Evolutionary conservation across 2,888 invertebrate species (phyloP).

Genomic region (Morpho deidamia): DNA sequence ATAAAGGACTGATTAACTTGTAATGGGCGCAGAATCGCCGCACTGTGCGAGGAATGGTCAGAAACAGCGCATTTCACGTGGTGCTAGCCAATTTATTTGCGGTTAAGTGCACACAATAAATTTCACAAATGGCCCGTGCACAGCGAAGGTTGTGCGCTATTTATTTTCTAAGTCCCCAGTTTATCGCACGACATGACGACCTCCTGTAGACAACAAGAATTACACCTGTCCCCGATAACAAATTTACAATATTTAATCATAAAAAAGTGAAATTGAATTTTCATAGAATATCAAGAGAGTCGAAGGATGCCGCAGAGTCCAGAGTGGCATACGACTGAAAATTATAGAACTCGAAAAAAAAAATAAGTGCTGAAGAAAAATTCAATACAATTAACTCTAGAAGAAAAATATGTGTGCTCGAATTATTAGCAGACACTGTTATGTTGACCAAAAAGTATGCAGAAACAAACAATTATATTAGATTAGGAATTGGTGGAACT

Average conservation of each 20-base stretch:
- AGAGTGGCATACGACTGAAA: no score
- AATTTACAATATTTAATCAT: background rate
- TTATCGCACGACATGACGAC: conserved; percentile 26
- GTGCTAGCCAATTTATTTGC: conserved; percentile 71
- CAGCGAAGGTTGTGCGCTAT: conserved; percentile 68
- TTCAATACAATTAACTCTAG: background rate
- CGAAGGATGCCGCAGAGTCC: no score
- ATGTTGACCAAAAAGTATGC: conserved; percentile 13
- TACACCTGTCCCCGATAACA: background rate
- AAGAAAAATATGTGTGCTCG: background rate
- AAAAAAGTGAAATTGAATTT: no score
- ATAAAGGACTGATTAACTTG: conserved; percentile 27
- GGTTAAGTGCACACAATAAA: conserved; percentile 76
- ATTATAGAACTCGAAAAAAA: no score
- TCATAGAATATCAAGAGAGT: no score
- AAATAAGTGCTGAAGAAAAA: background rate
- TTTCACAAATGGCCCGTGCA: conserved; percentile 74
- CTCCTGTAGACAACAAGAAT: conserved; percentile 20
- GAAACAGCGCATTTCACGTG: conserved; percentile 53
- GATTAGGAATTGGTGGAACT: conserved; percentile 19
- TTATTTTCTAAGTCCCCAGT: conserved; percentile 54
- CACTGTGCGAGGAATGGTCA: conserved; percentile 37
- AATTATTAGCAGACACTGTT: conserved; percentile 8
- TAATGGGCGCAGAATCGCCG: conserved; percentile 35
- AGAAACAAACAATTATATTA: conserved; percentile 17